A percentile compares a stretch with the other conserved stretches of the same genome.
These are phyloP conservation scores for Promerops cafer DNA, from an alignment of 2,113 vertebrate genomes.

Conservation along the genomic window DNA sequence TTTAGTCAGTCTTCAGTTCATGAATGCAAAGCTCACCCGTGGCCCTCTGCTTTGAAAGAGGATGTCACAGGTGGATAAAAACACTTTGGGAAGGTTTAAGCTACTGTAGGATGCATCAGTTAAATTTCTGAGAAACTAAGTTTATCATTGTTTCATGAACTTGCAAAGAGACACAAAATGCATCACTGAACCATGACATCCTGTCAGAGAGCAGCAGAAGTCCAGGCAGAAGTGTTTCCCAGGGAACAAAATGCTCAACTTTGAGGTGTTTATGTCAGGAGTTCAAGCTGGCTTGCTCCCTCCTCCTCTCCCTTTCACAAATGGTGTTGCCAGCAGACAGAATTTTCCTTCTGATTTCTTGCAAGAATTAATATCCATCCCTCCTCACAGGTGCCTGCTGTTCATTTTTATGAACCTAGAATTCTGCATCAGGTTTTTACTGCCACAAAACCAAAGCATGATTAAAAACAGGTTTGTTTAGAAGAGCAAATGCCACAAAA, in stretches of 20 bases:
- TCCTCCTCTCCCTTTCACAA: background rate
- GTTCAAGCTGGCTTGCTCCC: background rate
- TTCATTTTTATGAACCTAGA: background rate
- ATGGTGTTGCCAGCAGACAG: background rate
- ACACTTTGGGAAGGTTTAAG: background rate
- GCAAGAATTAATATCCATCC: background rate
- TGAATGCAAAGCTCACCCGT: background rate
- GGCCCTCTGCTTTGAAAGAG: background rate
- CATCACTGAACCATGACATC: background rate
- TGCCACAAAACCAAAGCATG: background rate
- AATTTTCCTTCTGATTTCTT: background rate
- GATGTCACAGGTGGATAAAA: background rate
- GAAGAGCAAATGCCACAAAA: background rate
- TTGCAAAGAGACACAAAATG: background rate
- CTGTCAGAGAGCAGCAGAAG: background rate
- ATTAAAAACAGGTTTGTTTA: background rate
- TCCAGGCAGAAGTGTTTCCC: background rate
- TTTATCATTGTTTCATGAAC: background rate
- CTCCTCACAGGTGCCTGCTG: background rate
- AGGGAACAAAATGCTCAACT: background rate
- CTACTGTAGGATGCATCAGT: fast-evolving
- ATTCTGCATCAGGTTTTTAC: background rate
- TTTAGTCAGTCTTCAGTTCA: background rate
- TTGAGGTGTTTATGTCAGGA: background rate
- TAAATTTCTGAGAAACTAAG: background rate